Evolutionary conservation across 2,888 invertebrate species (phyloP), one percentile per base, ranked within the genome.

Genomic region (Pecten maximus): DNA sequence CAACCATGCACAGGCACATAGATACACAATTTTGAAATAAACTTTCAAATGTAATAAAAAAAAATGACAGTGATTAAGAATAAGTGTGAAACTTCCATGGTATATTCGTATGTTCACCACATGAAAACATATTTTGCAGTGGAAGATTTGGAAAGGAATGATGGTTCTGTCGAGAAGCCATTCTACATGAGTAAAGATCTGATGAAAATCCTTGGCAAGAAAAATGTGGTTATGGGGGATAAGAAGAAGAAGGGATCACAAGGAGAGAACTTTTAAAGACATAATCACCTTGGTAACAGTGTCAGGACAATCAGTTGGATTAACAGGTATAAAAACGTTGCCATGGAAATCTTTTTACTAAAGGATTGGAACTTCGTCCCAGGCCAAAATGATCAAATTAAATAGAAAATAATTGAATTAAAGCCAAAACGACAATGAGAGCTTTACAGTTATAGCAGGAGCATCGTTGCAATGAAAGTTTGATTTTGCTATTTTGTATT

Each of bases 101-200:
- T 44, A 44, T 44, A 44, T 8, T 44, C 12, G 44, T 44, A 50
- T 50, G 50, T 8, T 50, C 16, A n/a, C n/a, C n/a, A n/a, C n/a
- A n/a, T n/a, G n/a, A n/a, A n/a, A n/a, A n/a, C 19, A n/a, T 54
- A 23, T 89, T 28, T 94, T 95, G 35, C 95, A 96, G 97, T 99
- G 97, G 99, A 99, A 97, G 99, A 99, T 96, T 98, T 98, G 95
- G 99, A 99, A 97, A 97, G 98, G 93, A 99, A 99, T 96, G 99
- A 99, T 97, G 99, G 99, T 12, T 98, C 98, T 0, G 97, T 97
- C 0, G 98, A 98, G 93, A 98, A 98, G 96, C 99, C 99, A 0
- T 99, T 98, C 96, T 99, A 98, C 96, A 99, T 99, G 99, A 98
- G 98, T 40, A 98, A 98, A 96, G 98, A 98, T 95, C 97, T 99